These are phyloP conservation scores for Graptemys geographica DNA, from an alignment of 2,797 vertebrate species.

Conservation along the genomic window DNA sequence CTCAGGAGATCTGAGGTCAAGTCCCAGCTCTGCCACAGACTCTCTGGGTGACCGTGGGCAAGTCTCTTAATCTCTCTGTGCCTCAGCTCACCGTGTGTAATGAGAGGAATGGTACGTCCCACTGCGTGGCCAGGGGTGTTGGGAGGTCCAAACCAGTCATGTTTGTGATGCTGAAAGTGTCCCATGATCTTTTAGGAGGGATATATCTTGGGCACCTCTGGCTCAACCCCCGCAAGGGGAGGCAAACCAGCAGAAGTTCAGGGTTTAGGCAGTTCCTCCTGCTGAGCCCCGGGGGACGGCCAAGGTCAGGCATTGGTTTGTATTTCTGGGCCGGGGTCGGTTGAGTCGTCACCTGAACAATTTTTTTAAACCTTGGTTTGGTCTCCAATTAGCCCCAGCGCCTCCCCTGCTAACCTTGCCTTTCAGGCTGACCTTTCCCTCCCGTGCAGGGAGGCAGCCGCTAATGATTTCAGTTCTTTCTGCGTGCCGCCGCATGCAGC, in stretches of 20 bases:
- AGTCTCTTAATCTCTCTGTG: neutral
- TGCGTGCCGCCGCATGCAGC: fast-evolving
- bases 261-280: neutral
- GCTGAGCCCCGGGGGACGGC: neutral
- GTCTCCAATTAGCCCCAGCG: neutral
- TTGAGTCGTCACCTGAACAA: neutral
- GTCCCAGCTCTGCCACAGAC: neutral
- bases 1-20: neutral
- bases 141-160: neutral
- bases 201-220: neutral
- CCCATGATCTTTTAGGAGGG: neutral
- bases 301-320: neutral
- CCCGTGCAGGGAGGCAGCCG: fast-evolving
- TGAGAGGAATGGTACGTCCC: neutral
- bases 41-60: neutral
- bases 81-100: neutral
- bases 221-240: neutral
- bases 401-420: neutral
- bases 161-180: neutral
- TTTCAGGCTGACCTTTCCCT: neutral
- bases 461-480: neutral
- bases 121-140: fast-evolving
- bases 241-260: neutral
- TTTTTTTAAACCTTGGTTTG: neutral
- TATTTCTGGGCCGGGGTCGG: neutral